Evolutionary conservation across 2,888 invertebrate species (phyloP).

Genomic region (Coelogynopora nodosa): DNA sequence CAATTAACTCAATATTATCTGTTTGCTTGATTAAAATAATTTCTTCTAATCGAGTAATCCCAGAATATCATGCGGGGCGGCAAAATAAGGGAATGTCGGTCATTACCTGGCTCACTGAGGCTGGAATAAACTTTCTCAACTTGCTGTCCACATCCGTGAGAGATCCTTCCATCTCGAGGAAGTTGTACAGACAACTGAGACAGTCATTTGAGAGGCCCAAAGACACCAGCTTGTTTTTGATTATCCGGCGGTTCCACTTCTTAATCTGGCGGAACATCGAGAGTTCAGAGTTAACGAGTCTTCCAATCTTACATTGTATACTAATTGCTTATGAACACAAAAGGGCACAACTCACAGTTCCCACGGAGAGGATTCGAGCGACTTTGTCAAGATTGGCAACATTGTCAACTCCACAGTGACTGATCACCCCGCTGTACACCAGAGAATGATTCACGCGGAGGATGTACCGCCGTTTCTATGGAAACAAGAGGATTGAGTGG

Average conservation of each 20-base stretch:
- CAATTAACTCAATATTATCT: too few relatives aligned
- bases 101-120: too few relatives aligned
- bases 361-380: background rate
- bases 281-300: background rate
- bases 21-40: too few relatives aligned
- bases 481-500: background rate
- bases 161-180: background rate
- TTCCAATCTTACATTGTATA: background rate
- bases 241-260: background rate
- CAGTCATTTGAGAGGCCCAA: background rate
- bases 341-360: background rate
- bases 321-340: background rate
- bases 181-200: background rate
- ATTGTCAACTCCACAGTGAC: background rate
- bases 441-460: background rate
- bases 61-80: too few relatives aligned
- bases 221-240: background rate
- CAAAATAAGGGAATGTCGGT: too few relatives aligned
- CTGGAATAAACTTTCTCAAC: background rate
- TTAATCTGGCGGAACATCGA: background rate
- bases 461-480: background rate
- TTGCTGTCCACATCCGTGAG: background rate
- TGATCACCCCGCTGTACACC: background rate
- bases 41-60: too few relatives aligned
- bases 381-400: background rate